Evolutionary conservation across 2,888 invertebrate genomes (phyloP), one percentile per base, ranked within the genome.

Genomic region (Hirtodrosophila alboralis): DNA sequence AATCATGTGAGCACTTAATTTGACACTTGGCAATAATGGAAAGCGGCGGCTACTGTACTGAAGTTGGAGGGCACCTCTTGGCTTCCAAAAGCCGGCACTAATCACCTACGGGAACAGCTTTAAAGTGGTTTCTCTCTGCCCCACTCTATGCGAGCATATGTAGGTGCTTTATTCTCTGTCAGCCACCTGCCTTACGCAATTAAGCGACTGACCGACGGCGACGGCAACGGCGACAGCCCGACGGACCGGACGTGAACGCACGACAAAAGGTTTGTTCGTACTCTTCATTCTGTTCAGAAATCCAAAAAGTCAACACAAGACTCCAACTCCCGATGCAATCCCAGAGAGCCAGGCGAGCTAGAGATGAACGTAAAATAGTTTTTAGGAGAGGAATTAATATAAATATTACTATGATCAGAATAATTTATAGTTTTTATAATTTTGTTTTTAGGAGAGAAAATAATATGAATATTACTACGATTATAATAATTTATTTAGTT

Each of bases 181-280:
- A 83, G 83, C 85, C 83, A 83, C 83, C 83, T 83, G 83, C 83
- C 85, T 83, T 83, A 83, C 83, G 83, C 85, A 83, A 83, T 85
- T 83, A 83, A 83, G 84, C 74, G 67, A 53, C 71, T 66, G 69
- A 69, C 61, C 60, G 63, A 45, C 26, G 8, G 23, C 23, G 23
- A 23, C 23, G 6, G 63, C 57, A 47, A 53, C 59, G 66, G 43
- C 61, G 59, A 62, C 62, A 60, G 41, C 26, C 40, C 36, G 59
- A 59, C 53, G 61, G 47, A 37, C 43, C 23, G 44, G 37, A 51
- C 75, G 45, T 56, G 54, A 47, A 73, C 62, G 60, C 60, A 66
- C 62, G 66, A 75, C 80, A 80, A 78, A 84, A 70, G 84, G 74
- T 80, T 83, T 47, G 48, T 31, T 56, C 30, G 54, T 23, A 23